Base-by-base conservation (phyloP, 2,888 invertebrate species). In the Chironomus tentans region DNA sequence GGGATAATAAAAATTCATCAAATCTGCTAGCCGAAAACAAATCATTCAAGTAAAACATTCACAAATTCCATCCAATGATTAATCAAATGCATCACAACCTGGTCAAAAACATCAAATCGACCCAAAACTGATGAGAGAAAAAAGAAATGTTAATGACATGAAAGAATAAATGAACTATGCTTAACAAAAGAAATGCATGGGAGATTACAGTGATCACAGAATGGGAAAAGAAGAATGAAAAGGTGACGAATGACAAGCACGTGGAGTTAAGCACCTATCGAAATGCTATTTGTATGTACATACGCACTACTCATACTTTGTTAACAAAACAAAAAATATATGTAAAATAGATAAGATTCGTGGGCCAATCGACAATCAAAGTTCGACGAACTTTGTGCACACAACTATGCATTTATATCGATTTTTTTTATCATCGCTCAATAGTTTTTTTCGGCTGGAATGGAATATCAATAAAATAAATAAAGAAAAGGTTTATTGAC, bases 321-420 rank as follows among this genome's bases (percentile, higher is more conserved):
- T 38, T 38, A 38, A 38, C 38, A 38, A 62, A 62, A 62, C 62
- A 12, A 62, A 62, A 62, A 6, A 38, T n/a, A 6, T 70, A 22
- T 24, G 21, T 24, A 65, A 21, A 24, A 65, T 65, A 74, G 74
- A 74, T 74, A 74, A 74, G 21, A 73, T 73, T 72, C 72, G 56
- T 56, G 22, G 50, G 50, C 50, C 70, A 72, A 72, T 72, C 72
- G 46, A 62, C 46, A 28, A 47, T n/a, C 13, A 70, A 68, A 74
- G 74, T 74, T 74, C 74, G 48, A 68, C 48, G 74, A 74, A 74
- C 74, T 74, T 74, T 74, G 65, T 68, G 22, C 74, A 68, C 13
- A 21, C 65, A 24, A 24, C 68, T 74, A 74, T 74, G 74, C 74
- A 74, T 74, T 74, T 65, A 21, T 47, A 74, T 73, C 73, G 65